Evolutionary conservation across 2,888 invertebrate species (phyloP).

Genomic region (Hartigia nigra): DNA sequence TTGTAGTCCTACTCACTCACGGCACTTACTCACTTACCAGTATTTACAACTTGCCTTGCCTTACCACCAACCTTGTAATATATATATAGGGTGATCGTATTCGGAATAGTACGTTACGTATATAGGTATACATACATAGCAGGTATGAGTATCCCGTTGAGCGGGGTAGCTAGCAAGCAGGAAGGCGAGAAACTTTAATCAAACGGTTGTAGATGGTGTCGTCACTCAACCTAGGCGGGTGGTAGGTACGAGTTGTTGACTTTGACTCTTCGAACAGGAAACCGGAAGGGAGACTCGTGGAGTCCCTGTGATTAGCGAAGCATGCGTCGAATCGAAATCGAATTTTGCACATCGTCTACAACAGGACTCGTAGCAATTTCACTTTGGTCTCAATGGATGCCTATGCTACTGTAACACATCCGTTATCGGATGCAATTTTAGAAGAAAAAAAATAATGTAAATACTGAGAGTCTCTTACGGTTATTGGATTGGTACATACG

Average conservation of each 20-base stretch:
- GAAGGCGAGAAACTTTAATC: not conserved
- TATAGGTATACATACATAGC: not conserved
- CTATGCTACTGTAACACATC: not conserved
- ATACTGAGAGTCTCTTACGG: not conserved
- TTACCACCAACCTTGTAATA: constrained; percentile 19
- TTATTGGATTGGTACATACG: not conserved
- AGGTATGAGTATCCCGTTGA: not conserved
- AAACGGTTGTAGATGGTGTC: not conserved
- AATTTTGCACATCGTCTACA: constrained; percentile 18
- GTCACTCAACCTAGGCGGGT: not conserved
- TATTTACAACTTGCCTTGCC: constrained; percentile 45
- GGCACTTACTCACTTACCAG: constrained; percentile 45
- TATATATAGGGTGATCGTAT: not conserved
- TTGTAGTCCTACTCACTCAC: constrained; percentile 22
- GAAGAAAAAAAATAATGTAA: not conserved
- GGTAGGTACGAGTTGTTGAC: constrained; percentile 13
- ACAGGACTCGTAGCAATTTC: not conserved
- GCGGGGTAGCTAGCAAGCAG: not conserved
- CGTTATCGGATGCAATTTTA: not conserved
- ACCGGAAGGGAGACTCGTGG: constrained; percentile 22
- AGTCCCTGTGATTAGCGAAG: constrained; percentile 26
- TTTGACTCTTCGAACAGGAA: constrained; percentile 18
- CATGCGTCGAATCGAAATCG: constrained; percentile 27
- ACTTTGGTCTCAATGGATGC: not conserved
- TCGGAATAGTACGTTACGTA: not conserved